phyloP scores from a whole-genome alignment of 2,888 invertebrate species.

The Pandemis heparana region DNA sequence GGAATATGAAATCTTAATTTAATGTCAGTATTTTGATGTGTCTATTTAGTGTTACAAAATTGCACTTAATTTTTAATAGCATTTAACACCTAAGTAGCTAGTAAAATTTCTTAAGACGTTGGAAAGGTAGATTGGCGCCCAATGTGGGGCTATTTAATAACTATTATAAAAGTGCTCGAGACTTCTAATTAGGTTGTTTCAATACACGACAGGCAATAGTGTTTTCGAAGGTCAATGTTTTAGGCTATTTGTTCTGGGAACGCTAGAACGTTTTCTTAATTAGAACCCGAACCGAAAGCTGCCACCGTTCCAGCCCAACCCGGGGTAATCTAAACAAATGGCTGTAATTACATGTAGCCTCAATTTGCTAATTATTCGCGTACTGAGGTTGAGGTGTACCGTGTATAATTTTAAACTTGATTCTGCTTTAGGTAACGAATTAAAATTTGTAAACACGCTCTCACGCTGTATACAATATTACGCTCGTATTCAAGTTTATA shows the following conservation, averaged over 20 bases:
- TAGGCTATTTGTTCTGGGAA: not conserved
- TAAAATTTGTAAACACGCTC: too few relatives aligned
- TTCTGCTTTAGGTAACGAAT: not conserved
- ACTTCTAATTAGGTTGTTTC: not conserved
- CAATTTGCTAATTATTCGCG: conserved; percentile 27
- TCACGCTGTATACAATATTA: too few relatives aligned
- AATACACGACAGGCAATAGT: not conserved
- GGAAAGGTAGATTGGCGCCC: not conserved
- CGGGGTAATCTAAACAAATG: conserved; percentile 36
- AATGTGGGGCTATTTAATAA: not conserved
- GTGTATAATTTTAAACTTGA: not conserved
- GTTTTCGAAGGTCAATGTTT: not conserved
- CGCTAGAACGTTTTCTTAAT: conserved; percentile 3
- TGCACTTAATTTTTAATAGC: too few relatives aligned
- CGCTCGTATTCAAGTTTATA: too few relatives aligned
- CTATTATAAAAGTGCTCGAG: not conserved
- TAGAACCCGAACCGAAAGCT: conserved; percentile 5
- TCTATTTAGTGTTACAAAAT: too few relatives aligned
- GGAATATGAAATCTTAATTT: too few relatives aligned
- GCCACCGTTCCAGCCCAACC: not conserved
- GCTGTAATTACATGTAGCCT: conserved; percentile 33
- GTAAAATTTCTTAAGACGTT: too few relatives aligned
- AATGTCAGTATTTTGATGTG: too few relatives aligned
- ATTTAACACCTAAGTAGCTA: too few relatives aligned
- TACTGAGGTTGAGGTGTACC: not conserved